phyloP scores from a whole-genome alignment of 37 sponge, comb jelly and placozoan species.

The Tethya wilhelma region DNA sequence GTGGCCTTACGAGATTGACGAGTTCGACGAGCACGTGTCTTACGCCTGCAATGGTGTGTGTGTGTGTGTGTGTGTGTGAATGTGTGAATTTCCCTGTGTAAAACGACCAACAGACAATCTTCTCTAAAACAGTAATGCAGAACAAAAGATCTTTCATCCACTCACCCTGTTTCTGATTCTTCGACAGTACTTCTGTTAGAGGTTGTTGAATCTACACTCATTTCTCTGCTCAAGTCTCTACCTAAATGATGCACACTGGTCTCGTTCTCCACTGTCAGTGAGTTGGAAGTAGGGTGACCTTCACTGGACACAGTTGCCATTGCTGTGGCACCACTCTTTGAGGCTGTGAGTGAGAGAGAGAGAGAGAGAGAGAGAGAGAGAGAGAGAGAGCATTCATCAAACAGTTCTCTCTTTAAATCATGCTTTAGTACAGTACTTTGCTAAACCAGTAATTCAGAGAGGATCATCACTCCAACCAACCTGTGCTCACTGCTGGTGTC shows the following conservation, averaged over 20 bases:
- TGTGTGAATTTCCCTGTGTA: neutral
- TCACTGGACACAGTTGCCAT: conserved; percentile 11
- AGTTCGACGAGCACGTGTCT: conserved; percentile 29
- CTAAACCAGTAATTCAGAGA: too few species aligned
- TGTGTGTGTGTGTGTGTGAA: neutral
- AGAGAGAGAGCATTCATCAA: neutral
- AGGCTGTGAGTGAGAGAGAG: neutral
- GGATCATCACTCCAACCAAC: too few species aligned
- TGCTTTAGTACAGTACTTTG: too few species aligned
- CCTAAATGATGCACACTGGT: neutral
- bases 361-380: neutral
- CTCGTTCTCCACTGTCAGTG: conserved; percentile 1
- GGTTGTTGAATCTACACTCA: conserved; percentile 15
- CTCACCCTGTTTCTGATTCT: conserved; percentile 45
- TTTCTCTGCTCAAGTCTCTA: conserved; percentile 14
- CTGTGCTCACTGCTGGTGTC: too few species aligned
- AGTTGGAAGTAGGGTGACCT: conserved; percentile 1
- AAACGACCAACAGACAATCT: neutral
- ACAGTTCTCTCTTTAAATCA: too few species aligned
- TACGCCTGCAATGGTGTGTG: conserved; percentile 29
- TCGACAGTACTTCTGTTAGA: conserved; percentile 20
- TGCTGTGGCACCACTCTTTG: conserved; percentile 2
- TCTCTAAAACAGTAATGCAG: neutral
- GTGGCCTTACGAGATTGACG: conserved; percentile 64
- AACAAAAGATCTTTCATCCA: neutral